A percentile compares a stretch with the other conserved stretches of the same genome.
Conservation (phyloP, 2,797 vertebrate genomes). For the Pristis pectinata region DNA sequence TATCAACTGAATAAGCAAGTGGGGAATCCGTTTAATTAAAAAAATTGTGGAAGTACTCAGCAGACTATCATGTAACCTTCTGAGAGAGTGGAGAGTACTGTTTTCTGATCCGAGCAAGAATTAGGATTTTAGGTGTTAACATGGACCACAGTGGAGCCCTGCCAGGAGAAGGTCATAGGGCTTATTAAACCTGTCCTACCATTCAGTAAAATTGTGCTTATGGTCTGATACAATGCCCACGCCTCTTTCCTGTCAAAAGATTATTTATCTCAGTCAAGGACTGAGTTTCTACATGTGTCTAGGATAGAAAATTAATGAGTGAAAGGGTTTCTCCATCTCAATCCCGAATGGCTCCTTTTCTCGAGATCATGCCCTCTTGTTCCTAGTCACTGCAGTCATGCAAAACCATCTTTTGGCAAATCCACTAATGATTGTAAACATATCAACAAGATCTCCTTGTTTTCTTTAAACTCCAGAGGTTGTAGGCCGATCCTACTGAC, state of each 20-base stretch:
- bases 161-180: no score
- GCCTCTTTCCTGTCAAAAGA: neutral
- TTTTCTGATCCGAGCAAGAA: neutral
- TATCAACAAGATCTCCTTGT: neutral
- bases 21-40: no score
- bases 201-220: neutral
- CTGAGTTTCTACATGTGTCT: neutral
- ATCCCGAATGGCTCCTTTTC: neutral
- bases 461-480: neutral
- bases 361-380: neutral
- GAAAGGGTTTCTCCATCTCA: neutral
- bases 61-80: neutral
- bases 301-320: neutral
- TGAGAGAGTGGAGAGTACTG: neutral
- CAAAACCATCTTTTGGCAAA: neutral
- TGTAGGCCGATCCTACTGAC: neutral
- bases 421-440: neutral
- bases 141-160: no score
- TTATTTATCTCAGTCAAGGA: neutral
- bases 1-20: no score
- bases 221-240: neutral
- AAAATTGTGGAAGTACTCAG: no score
- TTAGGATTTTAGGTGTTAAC: neutral
- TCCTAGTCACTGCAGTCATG: neutral
- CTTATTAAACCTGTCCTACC: no score